Base-by-base conservation (phyloP, 2,888 invertebrate species). In the Lobophora halterata region DNA sequence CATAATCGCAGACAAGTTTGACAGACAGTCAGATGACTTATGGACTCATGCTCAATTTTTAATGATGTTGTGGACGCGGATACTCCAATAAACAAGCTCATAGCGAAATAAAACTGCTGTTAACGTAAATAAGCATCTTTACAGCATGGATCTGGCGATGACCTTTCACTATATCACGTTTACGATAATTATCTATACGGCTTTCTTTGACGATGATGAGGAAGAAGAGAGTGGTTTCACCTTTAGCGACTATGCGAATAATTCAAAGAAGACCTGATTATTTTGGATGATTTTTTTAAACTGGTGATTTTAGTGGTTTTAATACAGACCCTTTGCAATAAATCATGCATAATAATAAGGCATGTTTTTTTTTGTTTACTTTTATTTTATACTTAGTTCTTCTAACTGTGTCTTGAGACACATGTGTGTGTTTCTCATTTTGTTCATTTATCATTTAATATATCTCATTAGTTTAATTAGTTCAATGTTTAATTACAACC, bases 141-240 rank as follows among this genome's bases (percentile, higher is more conserved):
- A 27, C 30, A 44, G 35, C 41, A 75, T 76, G 69, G 61, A 70
- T 46, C 20, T 60, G 20, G 30, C 61, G 17, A 38, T 58, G 38
- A 21, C 61, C n/a, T 52, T 70, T 24, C 75, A 75, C 50, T 71
- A 64, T 29, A 20, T 67, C 9, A 61, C 67, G 1, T 49, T 68
- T 19, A 51, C 61, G 3, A 12, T 69, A 20, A 50, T 74, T 10
- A 3, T 65, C 19, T 65, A 61, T 36, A 47, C 49, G 26, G 46
- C 49, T 13, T 6, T 57, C 7, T 46, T 45, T 19, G 45, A 46
- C 5, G 30, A 37, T 10, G 45, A 49, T 2, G 37, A 46, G 3
- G 25, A 35, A 2, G 46, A 56, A 8, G 37, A 37, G 0, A 30
- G 23, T 20, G 3, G 7, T 1, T 33, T 26, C 3, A n/a, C 42